Conservation (phyloP, 2,113 vertebrate genomes). For the Camelus bactrianus region DNA sequence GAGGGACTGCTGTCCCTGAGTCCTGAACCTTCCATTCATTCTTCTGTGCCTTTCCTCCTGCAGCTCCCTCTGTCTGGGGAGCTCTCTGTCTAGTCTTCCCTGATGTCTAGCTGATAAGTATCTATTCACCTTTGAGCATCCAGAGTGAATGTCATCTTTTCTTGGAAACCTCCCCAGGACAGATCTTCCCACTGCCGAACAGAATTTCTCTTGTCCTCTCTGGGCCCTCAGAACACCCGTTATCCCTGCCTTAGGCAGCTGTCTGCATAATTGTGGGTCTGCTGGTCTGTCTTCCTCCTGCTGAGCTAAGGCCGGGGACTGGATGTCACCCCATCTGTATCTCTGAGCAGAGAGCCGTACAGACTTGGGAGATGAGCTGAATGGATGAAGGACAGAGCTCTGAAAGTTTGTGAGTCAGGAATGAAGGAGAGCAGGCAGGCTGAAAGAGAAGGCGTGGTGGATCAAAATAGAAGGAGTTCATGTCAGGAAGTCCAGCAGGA, state of each 20-base stretch:
- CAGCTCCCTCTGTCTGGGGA: neutral
- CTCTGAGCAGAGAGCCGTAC: neutral
- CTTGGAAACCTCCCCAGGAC: neutral
- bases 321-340: neutral
- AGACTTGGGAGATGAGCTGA: neutral
- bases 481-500: neutral
- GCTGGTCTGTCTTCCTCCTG: neutral
- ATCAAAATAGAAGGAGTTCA: neutral
- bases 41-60: neutral
- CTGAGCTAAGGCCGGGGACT: neutral
- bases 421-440: neutral
- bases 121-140: neutral
- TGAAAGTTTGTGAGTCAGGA: neutral
- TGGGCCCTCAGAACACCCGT: neutral
- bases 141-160: conserved; percentile 4
- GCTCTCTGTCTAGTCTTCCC: neutral
- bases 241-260: neutral
- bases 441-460: neutral
- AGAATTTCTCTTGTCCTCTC: neutral
- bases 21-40: neutral
- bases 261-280: neutral
- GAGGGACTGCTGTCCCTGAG: neutral
- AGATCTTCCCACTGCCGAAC: neutral
- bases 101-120: neutral
- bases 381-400: neutral